Conservation (phyloP, 2,888 invertebrate genomes). For the Sphaeridia pumilis region DNA sequence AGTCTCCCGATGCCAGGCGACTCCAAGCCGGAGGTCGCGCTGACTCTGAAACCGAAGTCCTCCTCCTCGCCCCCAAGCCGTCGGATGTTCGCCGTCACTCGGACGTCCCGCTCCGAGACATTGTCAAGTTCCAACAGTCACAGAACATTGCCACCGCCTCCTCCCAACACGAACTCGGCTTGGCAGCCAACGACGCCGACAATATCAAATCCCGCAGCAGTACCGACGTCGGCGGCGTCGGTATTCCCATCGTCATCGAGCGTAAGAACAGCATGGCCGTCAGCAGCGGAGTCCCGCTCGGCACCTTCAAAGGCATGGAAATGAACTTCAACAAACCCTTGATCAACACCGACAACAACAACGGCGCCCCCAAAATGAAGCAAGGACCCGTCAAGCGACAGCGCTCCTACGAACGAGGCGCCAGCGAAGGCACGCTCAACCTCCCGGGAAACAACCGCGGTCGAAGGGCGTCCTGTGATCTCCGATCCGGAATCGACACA, state of each 20-base stretch:
- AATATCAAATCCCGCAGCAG: conserved; percentile 22
- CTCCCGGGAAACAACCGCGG: conserved; percentile 31
- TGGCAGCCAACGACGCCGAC: conserved; percentile 17
- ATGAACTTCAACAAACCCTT: not conserved
- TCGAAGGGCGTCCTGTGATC: conserved; percentile 33
- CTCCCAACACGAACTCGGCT: conserved; percentile 30
- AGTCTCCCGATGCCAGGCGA: conserved; percentile 25
- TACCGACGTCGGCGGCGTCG: conserved; percentile 16
- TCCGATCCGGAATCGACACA: conserved; percentile 26
- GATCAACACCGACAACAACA: not conserved
- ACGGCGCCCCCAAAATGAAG: conserved; percentile 8
- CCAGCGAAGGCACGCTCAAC: conserved; percentile 33
- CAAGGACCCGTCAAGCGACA: conserved; percentile 33
- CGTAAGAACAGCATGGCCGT: conserved; percentile 13
- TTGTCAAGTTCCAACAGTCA: conserved; percentile 34
- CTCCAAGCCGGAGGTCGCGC: conserved; percentile 28
- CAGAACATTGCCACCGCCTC: conserved; percentile 24
- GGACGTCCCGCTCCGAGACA: conserved; percentile 35
- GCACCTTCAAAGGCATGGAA: conserved; percentile 6
- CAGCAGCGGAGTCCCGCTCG: conserved; percentile 7
- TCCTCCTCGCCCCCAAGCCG: conserved; percentile 33
- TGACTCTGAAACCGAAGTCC: conserved; percentile 35
- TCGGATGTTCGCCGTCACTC: conserved; percentile 35
- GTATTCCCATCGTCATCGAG: too few relatives aligned
- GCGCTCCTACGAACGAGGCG: conserved; percentile 31